A percentile compares a stretch with the other conserved stretches of the same genome.
Conservation (phyloP, 2,113 vertebrate genomes). For the Pagrus major region DNA sequence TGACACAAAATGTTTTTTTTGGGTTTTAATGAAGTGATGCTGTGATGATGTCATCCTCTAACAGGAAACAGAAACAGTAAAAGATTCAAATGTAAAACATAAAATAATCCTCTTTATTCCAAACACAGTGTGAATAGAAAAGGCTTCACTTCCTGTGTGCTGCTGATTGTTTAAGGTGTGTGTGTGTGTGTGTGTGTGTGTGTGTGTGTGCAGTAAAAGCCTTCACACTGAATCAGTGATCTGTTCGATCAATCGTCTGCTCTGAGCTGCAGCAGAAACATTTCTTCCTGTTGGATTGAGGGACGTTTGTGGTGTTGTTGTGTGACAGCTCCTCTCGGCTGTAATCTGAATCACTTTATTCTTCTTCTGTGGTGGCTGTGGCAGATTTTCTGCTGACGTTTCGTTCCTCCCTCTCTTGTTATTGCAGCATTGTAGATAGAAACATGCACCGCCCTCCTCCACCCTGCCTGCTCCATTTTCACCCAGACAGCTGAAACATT, state of each 20-base stretch:
- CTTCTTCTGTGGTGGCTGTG: conserved; percentile 4
- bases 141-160: not conserved
- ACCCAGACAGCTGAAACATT: conserved; percentile 50
- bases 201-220: conserved; percentile 15
- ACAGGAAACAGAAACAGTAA: too few relatives aligned
- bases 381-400: conserved; percentile 51
- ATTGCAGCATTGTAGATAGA: conserved; percentile 42
- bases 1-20: too few relatives aligned
- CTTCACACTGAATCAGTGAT: conserved; percentile 20
- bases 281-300: conserved; percentile 31
- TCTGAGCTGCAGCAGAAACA: not conserved
- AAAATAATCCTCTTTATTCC: not conserved
- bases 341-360: conserved; percentile 48
- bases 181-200: not conserved
- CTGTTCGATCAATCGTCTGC: conserved; percentile 12
- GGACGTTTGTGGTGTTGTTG: conserved; percentile 24
- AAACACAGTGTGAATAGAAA: not conserved
- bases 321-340: conserved; percentile 44
- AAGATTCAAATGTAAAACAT: too few relatives aligned
- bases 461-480: conserved; percentile 35
- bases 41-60: too few relatives aligned
- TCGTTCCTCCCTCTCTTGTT: conserved; percentile 44
- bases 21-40: too few relatives aligned
- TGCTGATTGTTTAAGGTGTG: conserved; percentile 1
- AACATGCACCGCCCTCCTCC: conserved; percentile 38